Evolutionary conservation across 2,797 vertebrate species (phyloP).

Genomic region (Scolopax rusticola): DNA sequence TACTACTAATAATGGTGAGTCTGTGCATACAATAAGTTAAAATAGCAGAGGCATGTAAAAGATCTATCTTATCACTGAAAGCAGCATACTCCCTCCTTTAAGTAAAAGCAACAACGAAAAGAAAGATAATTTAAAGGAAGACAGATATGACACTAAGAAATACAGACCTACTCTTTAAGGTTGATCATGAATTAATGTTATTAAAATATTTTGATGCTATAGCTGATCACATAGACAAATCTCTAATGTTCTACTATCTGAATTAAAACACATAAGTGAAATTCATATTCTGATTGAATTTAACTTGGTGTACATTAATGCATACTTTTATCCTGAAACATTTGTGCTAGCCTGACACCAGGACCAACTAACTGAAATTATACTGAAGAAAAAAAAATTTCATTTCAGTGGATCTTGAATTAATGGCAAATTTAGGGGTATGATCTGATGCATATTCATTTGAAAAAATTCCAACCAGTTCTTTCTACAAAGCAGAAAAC

Average conservation of each 20-base stretch:
- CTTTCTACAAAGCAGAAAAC: slow-evolving; percentile 26
- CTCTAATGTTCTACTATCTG: slow-evolving; percentile 46
- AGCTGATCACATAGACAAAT: slow-evolving; percentile 40
- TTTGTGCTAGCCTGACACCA: slow-evolving; percentile 19
- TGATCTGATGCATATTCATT: slow-evolving; percentile 24
- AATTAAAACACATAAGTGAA: slow-evolving; percentile 43
- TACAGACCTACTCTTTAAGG: neutral
- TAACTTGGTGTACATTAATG: slow-evolving; percentile 36
- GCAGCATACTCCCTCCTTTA: neutral
- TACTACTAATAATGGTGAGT: neutral
- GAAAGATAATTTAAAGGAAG: neutral
- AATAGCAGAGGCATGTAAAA: neutral
- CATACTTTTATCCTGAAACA: slow-evolving; percentile 23
- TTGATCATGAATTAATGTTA: slow-evolving; percentile 11
- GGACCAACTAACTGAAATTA: slow-evolving; percentile 52
- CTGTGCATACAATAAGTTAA: neutral
- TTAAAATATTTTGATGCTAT: slow-evolving; percentile 49
- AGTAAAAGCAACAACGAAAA: neutral
- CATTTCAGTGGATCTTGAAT: slow-evolving; percentile 49
- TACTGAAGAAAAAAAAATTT: slow-evolving; percentile 42
- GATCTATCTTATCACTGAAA: neutral
- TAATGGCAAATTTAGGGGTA: slow-evolving; percentile 18
- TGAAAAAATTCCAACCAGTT: slow-evolving; percentile 43
- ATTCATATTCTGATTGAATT: slow-evolving; percentile 49
- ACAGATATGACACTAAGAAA: neutral